Evolutionary conservation across 2,888 invertebrate species (phyloP).

Genomic region (Aleiodes alternator): DNA sequence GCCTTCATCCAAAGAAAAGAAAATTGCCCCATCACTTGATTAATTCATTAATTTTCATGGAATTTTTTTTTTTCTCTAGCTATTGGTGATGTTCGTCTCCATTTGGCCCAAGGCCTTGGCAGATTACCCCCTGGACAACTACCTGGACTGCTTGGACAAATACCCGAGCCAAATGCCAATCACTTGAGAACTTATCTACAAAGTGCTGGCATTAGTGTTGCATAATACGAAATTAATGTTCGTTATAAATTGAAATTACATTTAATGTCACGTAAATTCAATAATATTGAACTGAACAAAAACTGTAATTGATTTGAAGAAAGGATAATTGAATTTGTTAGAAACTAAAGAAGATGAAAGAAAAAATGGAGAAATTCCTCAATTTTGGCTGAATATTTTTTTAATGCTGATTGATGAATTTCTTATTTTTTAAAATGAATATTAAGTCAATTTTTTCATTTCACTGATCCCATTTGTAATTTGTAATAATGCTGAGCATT

Average conservation of each 20-base stretch:
- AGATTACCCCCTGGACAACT: constrained; percentile 85
- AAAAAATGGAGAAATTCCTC: background rate
- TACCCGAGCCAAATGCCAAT: constrained; percentile 74
- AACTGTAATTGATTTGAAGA: constrained; percentile 18
- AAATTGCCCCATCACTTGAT: background rate
- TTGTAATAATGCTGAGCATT: constrained; percentile 41
- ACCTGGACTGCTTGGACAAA: constrained; percentile 80
- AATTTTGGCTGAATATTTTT: constrained; percentile 31
- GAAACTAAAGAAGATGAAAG: background rate
- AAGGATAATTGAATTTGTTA: background rate
- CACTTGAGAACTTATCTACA: constrained; percentile 70
- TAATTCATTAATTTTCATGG: constrained; percentile 59
- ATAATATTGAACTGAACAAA: constrained; percentile 18
- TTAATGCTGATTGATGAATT: constrained; percentile 11
- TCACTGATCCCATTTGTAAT: constrained; percentile 1
- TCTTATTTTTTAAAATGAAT: constrained; percentile 4
- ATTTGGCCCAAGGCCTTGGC: constrained; percentile 85
- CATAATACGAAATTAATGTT: constrained; percentile 69
- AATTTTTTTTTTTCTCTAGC: constrained; percentile 70
- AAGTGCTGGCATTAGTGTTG: constrained; percentile 70
- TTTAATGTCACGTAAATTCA: constrained; percentile 52
- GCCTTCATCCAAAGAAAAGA: no score
- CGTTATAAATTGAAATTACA: constrained; percentile 66
- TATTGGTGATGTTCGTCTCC: constrained; percentile 83
- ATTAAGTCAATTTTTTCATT: constrained; percentile 20